Percentiles rank a stretch among this genome's conserved stretches.
Conservation (phyloP, 2,113 vertebrate species). For the Malaclemys terrapin region DNA sequence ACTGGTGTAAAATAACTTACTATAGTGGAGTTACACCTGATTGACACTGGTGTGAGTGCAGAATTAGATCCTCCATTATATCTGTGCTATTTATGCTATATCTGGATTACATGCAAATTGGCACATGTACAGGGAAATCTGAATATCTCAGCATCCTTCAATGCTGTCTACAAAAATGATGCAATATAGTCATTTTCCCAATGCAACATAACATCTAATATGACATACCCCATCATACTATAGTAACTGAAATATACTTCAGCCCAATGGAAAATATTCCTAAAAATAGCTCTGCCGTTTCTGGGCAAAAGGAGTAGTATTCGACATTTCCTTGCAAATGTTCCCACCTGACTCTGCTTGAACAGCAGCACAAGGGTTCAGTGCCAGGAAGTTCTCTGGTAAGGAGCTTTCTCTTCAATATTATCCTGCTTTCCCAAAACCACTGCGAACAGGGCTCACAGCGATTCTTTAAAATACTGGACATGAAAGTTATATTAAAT, state of each 20-base stretch:
- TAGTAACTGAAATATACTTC: slow-evolving; percentile 79
- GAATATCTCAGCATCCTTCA: slow-evolving; percentile 64
- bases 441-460: slow-evolving; percentile 68
- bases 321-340: slow-evolving; percentile 82
- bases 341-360: slow-evolving; percentile 82
- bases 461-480: slow-evolving; percentile 67
- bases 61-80: not conserved
- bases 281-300: slow-evolving; percentile 84
- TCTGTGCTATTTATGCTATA: slow-evolving; percentile 44
- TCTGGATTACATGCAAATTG: slow-evolving; percentile 47
- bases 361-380: slow-evolving; percentile 69
- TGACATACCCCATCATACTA: slow-evolving; percentile 75
- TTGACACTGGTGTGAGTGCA: not conserved
- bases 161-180: slow-evolving; percentile 67
- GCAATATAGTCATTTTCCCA: slow-evolving; percentile 69
- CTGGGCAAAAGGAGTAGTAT: slow-evolving; percentile 81
- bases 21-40: not conserved
- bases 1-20: not conserved
- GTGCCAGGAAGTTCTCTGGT: slow-evolving; percentile 73
- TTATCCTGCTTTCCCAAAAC: slow-evolving; percentile 72
- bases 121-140: slow-evolving; percentile 51
- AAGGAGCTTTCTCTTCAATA: slow-evolving; percentile 72
- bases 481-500: slow-evolving; percentile 77
- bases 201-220: slow-evolving; percentile 63
- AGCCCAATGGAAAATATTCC: slow-evolving; percentile 80